Percentiles rank a stretch among this genome's conserved stretches.
Evolutionary conservation across 2,113 vertebrate species (phyloP).

Genomic region (Leuciscus idus): DNA sequence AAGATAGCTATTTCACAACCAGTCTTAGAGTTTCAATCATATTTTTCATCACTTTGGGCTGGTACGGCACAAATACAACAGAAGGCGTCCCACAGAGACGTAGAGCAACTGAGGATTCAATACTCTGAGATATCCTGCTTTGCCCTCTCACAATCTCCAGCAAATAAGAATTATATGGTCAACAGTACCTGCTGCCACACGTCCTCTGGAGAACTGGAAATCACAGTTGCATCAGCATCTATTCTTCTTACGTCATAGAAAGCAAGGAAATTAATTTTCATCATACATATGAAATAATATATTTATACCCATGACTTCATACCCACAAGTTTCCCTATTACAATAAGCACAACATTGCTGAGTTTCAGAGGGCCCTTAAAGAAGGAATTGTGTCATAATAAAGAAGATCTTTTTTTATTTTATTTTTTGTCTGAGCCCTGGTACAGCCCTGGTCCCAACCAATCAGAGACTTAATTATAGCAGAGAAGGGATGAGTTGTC

Average conservation of each 20-base stretch:
- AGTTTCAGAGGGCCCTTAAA: slow-evolving; percentile 10
- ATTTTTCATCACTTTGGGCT: slow-evolving; percentile 8
- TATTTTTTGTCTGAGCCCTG: slow-evolving; percentile 8
- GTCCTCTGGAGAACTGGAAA: background rate
- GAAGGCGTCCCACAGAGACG: background rate
- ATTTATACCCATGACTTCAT: background rate
- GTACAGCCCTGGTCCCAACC: slow-evolving; percentile 28
- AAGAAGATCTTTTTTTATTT: too few species aligned
- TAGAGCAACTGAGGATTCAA: slow-evolving; percentile 30
- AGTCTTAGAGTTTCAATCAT: background rate
- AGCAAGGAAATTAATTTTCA: background rate
- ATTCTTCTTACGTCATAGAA: background rate
- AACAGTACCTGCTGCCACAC: background rate
- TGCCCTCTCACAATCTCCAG: background rate
- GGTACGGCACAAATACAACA: background rate
- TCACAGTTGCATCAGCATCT: background rate
- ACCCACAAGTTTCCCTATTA: slow-evolving; percentile 19
- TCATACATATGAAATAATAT: background rate
- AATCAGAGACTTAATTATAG: slow-evolving; percentile 60
- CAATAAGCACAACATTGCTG: background rate
- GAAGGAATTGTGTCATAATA: background rate
- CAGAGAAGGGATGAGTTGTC: slow-evolving; percentile 50
- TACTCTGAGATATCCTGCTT: slow-evolving; percentile 16
- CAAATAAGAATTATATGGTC: slow-evolving; percentile 28
- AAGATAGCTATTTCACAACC: slow-evolving; percentile 16